Percentiles rank a stretch among this genome's conserved stretches.
phyloP scores from a whole-genome alignment of 2,888 invertebrate species.

The Podabrus alpinus region DNA sequence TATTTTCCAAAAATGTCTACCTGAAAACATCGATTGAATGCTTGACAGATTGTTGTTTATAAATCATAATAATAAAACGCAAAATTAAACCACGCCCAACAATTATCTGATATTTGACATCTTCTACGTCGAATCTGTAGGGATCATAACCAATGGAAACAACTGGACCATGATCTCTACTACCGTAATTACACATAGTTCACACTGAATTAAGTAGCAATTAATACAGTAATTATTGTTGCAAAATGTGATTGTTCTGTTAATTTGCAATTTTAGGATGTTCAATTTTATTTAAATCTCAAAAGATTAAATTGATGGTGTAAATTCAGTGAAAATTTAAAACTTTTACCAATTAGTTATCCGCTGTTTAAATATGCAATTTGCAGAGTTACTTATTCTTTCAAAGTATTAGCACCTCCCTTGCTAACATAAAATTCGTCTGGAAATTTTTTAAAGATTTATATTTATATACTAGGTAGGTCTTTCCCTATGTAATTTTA shows the following conservation, averaged over 20 bases:
- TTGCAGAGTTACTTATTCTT: not conserved
- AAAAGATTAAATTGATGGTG: not conserved
- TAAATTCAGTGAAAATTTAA: not conserved
- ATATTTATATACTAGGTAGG: no score
- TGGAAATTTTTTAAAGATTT: not conserved
- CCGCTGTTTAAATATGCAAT: not conserved
- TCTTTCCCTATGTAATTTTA: not conserved
- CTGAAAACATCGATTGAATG: no score
- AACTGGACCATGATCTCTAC: no score
- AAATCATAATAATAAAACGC: no score
- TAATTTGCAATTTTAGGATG: not conserved
- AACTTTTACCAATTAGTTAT: not conserved
- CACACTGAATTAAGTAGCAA: not conserved
- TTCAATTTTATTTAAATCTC: not conserved
- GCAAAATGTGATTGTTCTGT: not conserved
- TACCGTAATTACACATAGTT: not conserved
- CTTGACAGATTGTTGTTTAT: no score
- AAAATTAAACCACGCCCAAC: no score
- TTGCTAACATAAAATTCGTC: not conserved
- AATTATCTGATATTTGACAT: no score
- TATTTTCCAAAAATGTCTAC: no score
- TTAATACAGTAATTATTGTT: not conserved
- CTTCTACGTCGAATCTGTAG: no score
- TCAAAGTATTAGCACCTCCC: not conserved
- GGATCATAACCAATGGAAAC: no score